Evolutionary conservation across 2,113 vertebrate genomes (phyloP), one percentile per base, ranked within the genome.

Genomic region (Ophthalmolycus amberensis): DNA sequence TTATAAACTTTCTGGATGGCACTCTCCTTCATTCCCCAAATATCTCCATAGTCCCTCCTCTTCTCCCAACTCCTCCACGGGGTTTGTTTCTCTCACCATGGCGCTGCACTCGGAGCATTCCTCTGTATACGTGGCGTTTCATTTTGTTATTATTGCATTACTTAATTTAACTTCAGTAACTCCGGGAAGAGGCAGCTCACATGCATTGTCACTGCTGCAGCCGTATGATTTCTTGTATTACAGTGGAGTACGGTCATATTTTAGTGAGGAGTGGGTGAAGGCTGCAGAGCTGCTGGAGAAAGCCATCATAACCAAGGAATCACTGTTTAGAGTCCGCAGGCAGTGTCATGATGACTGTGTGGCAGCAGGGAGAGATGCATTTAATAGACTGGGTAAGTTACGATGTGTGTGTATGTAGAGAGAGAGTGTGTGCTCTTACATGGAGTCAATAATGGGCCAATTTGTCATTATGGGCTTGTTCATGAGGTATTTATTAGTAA

Each of bases 181-280:
- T 48, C 85, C 79, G 0, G 78, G 54, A 10, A 70, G 62, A 11
- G 75, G 85, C 12, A 29, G 58, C 44, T 22, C 85, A 0, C 70
- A 67, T 20, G 75, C 63, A 1, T 65, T 86, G 54, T 82, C 91
- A 0, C 85, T 92, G 0, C 65, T 96, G 87, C 84, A 83, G 69
- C 93, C 97, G 14, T 85, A 96, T 59, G 98, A 99, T 79, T 89
- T 93, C 59, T 85, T 98, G 74, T 98, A 97, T 82, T 97, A 97
- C 20, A 95, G 95, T 16, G 98, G 97, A 8, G 95, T 98, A 10
- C 95, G 96, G 1, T 96, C 96, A 0, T 99, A 98, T 77, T 96
- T 97, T 25, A 85, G 81, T 0, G 93, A 90, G 81, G 96, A 98
- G 62, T 99, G 97, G 97, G 88, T 77, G 6, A 95, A 92, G 29